Evolutionary conservation across 2,113 vertebrate genomes (phyloP).

Genomic region (Noctilio leporinus): DNA sequence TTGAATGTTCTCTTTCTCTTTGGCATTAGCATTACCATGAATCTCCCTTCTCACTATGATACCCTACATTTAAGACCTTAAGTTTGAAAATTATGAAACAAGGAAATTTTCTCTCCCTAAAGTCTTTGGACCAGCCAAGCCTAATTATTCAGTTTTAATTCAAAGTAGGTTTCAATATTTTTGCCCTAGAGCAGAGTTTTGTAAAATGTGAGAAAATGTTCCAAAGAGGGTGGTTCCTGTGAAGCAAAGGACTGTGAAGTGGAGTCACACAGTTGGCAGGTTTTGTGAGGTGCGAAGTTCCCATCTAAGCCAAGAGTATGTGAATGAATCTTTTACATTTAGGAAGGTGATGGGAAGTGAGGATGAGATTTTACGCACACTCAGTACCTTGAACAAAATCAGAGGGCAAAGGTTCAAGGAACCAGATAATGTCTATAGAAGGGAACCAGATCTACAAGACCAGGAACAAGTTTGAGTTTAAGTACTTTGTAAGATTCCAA

Average conservation of each 20-base stretch:
- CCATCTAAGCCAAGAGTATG: background rate
- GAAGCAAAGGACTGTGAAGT: background rate
- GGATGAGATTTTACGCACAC: background rate
- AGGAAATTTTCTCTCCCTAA: conserved; percentile 21
- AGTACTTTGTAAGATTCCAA: background rate
- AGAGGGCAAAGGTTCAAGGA: background rate
- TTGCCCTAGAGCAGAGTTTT: background rate
- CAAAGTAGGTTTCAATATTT: background rate
- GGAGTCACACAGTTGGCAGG: background rate
- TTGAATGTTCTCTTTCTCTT: background rate
- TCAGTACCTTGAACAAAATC: background rate
- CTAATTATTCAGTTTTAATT: conserved; percentile 42
- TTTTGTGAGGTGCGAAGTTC: background rate
- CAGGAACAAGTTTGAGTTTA: background rate
- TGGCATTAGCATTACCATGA: background rate
- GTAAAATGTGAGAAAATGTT: conserved; percentile 13
- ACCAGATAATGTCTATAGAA: background rate
- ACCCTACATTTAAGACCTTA: background rate
- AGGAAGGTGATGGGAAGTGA: background rate
- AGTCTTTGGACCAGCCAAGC: conserved; percentile 37
- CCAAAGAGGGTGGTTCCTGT: background rate
- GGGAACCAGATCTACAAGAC: background rate
- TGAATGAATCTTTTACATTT: background rate
- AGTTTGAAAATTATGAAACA: conserved; percentile 44
- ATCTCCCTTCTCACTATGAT: background rate